phyloP scores from a whole-genome alignment of 1,140 invertebrate species.

The Heterodera schachtii region DNA sequence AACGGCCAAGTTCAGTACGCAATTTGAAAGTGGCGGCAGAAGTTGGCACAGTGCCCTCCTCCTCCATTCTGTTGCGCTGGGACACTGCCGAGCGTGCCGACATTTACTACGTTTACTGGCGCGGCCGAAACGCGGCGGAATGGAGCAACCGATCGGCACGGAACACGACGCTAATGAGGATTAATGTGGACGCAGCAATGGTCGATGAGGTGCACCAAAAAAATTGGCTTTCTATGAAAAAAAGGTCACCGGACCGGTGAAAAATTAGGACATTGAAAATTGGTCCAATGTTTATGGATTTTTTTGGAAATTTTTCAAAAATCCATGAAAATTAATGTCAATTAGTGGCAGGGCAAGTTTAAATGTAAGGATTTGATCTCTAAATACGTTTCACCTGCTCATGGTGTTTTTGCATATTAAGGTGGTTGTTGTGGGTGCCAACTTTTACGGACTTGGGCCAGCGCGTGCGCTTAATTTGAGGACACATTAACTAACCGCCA shows the following conservation, averaged over 20 bases:
- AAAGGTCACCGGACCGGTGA: too few relatives aligned
- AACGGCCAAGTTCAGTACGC: constrained; percentile 10
- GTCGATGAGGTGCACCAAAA: too few relatives aligned
- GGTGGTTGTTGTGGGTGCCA: neutral
- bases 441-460: neutral
- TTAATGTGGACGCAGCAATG: neutral
- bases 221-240: too few relatives aligned
- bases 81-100: constrained; percentile 16
- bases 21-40: neutral
- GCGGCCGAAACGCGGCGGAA: neutral
- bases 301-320: too few relatives aligned
- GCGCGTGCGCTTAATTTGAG: neutral
- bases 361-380: too few relatives aligned
- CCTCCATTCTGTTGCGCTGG: neutral
- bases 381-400: too few relatives aligned
- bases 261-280: too few relatives aligned
- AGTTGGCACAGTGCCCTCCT: neutral
- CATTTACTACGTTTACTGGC: constrained; percentile 30
- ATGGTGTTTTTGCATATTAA: neutral
- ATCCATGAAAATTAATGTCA: too few relatives aligned
- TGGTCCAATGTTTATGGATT: too few relatives aligned
- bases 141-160: constrained; percentile 13
- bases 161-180: neutral
- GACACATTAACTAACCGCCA: neutral
- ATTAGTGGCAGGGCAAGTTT: too few relatives aligned